A percentile compares a stretch with the other conserved stretches of the same genome.
These are phyloP conservation scores for Philereme transversata DNA, from an alignment of 2,888 invertebrate species.

Conservation along the genomic window DNA sequence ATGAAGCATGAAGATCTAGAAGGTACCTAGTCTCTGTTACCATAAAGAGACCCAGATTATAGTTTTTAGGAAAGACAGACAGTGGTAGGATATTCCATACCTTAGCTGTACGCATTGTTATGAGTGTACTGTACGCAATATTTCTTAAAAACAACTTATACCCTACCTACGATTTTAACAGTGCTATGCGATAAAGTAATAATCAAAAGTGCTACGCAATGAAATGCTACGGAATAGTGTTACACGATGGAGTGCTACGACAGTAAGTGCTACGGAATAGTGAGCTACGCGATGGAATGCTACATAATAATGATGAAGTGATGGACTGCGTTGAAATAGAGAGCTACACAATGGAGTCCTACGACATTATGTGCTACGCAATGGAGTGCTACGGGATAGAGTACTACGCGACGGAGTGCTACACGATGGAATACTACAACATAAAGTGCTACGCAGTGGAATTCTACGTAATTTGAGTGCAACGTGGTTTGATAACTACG, in stretches of 20 bases:
- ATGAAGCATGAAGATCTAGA: too few species aligned
- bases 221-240: conserved; percentile 2
- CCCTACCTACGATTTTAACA: too few species aligned
- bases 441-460: neutral
- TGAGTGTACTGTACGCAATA: too few species aligned
- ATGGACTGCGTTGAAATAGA: neutral
- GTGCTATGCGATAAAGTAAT: neutral
- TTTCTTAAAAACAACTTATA: too few species aligned
- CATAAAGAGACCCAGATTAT: too few species aligned
- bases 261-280: neutral
- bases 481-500: neutral
- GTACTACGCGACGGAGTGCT: neutral
- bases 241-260: conserved; percentile 2
- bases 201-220: neutral
- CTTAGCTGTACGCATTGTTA: too few species aligned
- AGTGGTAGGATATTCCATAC: too few species aligned
- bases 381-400: neutral
- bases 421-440: neutral
- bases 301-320: neutral
- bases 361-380: neutral
- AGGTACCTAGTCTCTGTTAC: too few species aligned
- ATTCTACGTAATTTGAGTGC: neutral
- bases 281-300: neutral
- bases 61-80: too few species aligned
- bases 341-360: neutral